Percentiles rank a stretch among this genome's conserved stretches.
These are phyloP conservation scores for Morone chrysops DNA, from an alignment of 2,113 vertebrate species.

Conservation along the genomic window DNA sequence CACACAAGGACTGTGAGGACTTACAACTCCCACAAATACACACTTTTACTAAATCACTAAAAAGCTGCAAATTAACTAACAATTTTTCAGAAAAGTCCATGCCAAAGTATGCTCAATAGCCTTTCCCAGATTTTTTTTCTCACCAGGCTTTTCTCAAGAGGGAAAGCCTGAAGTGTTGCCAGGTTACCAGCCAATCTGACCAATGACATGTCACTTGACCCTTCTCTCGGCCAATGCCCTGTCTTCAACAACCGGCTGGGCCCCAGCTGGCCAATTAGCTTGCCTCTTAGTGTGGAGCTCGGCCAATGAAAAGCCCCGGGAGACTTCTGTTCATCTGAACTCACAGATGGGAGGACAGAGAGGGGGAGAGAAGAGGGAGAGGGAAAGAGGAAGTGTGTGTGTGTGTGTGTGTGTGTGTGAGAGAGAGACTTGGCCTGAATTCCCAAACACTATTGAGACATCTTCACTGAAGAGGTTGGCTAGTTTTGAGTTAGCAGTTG, in stretches of 20 bases:
- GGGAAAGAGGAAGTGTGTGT: neutral
- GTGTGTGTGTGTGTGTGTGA: slow-evolving; percentile 33
- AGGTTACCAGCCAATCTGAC: slow-evolving; percentile 73
- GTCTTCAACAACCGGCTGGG: slow-evolving; percentile 74
- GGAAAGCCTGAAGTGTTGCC: slow-evolving; percentile 67
- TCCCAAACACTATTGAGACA: slow-evolving; percentile 73
- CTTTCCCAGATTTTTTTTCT: slow-evolving; percentile 13
- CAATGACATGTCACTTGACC: slow-evolving; percentile 81
- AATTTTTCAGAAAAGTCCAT: slow-evolving; percentile 4
- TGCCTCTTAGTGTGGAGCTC: slow-evolving; percentile 75
- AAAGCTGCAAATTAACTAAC: slow-evolving; percentile 61
- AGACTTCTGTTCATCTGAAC: slow-evolving; percentile 81
- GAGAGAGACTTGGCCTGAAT: slow-evolving; percentile 68
- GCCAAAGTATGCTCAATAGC: slow-evolving; percentile 54
- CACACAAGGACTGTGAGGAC: slow-evolving; percentile 35
- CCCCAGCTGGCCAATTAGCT: slow-evolving; percentile 85
- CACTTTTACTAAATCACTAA: slow-evolving; percentile 12
- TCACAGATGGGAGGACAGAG: slow-evolving; percentile 81
- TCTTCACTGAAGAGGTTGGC: slow-evolving; percentile 77
- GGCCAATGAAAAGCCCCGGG: slow-evolving; percentile 79
- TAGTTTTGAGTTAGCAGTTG: slow-evolving; percentile 65
- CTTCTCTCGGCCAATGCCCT: slow-evolving; percentile 75
- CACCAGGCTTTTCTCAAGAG: slow-evolving; percentile 60
- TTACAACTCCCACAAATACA: slow-evolving; percentile 16
- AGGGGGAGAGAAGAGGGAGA: slow-evolving; percentile 36